A percentile compares a stretch with the other conserved stretches of the same genome.
phyloP scores from a whole-genome alignment of 1,140 invertebrate genomes.

The Sminthurides bifidus region DNA sequence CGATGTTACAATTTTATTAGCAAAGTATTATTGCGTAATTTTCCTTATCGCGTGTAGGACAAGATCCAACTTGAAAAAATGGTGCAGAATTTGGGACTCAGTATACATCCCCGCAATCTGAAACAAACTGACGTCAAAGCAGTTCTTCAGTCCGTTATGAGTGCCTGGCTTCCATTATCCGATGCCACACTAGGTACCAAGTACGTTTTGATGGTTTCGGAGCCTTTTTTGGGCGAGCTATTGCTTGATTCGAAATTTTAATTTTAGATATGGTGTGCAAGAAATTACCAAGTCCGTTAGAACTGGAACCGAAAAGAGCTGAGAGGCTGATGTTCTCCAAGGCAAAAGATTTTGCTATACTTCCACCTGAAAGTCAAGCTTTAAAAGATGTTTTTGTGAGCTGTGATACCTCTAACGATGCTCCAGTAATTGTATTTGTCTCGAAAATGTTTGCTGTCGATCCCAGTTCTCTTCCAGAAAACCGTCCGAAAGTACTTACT shows the following conservation, averaged over 20 bases:
- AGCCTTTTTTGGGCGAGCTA: neutral
- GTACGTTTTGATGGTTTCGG: neutral
- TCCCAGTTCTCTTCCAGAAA: constrained; percentile 54
- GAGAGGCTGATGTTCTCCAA: constrained; percentile 61
- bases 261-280: constrained; percentile 57
- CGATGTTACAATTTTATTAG: constrained; percentile 2
- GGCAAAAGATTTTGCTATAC: constrained; percentile 52
- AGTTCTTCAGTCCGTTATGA: constrained; percentile 66
- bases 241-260: constrained; percentile 3
- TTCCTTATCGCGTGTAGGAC: constrained; percentile 44
- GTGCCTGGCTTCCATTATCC: constrained; percentile 81
- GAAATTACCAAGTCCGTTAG: constrained; percentile 65
- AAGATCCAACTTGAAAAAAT: constrained; percentile 69
- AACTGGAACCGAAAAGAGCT: constrained; percentile 63
- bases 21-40: neutral
- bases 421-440: constrained; percentile 75
- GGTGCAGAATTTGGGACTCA: constrained; percentile 66
- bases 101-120: constrained; percentile 61
- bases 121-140: constrained; percentile 62
- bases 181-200: constrained; percentile 51
- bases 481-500: constrained; percentile 58
- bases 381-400: constrained; percentile 63
- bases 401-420: constrained; percentile 52
- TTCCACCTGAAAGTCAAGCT: constrained; percentile 55
- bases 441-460: constrained; percentile 86